Percentiles rank a stretch among this genome's conserved stretches.
phyloP scores from a whole-genome alignment of 2,113 vertebrate genomes.

The Etheostoma spectabile region DNA sequence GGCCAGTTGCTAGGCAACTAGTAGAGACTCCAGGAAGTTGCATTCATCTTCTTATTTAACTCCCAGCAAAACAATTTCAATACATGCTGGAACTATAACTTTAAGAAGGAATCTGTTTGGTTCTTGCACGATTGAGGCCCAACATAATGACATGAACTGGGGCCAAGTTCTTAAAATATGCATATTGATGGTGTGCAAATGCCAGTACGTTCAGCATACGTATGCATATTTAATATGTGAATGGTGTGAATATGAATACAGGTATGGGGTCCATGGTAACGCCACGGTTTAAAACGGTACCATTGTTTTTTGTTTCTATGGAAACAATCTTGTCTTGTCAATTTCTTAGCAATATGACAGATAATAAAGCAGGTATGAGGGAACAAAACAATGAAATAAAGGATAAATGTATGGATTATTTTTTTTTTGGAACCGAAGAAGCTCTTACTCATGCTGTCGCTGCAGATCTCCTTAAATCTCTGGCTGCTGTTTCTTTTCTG shows the following conservation, averaged over 20 bases:
- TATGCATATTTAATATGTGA: not conserved
- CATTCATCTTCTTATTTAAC: too few relatives aligned
- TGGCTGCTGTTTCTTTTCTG: not conserved
- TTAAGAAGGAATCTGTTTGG: not conserved
- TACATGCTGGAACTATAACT: not conserved
- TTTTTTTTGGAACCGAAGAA: not conserved
- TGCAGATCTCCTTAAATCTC: slow-evolving; percentile 4
- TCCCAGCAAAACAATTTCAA: not conserved
- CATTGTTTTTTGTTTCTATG: slow-evolving; percentile 32
- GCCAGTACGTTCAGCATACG: not conserved
- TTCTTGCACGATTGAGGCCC: not conserved
- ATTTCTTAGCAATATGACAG: slow-evolving; percentile 15
- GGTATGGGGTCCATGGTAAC: not conserved
- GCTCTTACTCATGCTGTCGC: not conserved
- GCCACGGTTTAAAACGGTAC: not conserved
- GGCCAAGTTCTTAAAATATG: not conserved
- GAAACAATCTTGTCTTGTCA: slow-evolving; percentile 28
- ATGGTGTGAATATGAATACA: not conserved
- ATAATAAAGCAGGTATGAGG: slow-evolving; percentile 14
- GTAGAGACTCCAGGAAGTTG: too few relatives aligned
- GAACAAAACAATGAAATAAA: not conserved
- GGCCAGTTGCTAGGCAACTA: slow-evolving; percentile 1
- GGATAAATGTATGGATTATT: not conserved
- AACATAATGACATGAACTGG: too few relatives aligned
- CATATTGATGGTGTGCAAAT: not conserved